These are phyloP conservation scores for Chionoecetes opilio DNA, from an alignment of 1,140 invertebrate genomes.

Conservation along the genomic window DNA sequence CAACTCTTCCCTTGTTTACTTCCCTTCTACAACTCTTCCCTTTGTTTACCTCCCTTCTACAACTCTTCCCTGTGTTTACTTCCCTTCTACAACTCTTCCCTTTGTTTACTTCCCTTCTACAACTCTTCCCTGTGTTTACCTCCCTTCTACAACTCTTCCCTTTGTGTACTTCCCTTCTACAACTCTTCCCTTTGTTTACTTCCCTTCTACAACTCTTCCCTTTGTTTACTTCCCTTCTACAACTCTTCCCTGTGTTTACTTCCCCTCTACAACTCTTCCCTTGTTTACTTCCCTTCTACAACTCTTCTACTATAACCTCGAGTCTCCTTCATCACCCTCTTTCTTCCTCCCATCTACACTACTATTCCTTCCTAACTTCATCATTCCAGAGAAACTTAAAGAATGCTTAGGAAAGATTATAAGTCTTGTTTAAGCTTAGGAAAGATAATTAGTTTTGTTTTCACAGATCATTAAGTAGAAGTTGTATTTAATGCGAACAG, in stretches of 20 bases:
- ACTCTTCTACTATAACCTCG: background rate
- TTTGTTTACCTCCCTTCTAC: no score
- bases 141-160: no score
- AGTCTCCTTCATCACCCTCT: background rate
- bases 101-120: no score
- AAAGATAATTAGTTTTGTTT: background rate
- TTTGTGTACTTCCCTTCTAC: no score
- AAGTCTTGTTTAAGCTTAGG: background rate
- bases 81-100: no score
- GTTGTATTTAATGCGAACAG: no score
- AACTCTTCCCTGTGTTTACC: no score
- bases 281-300: background rate
- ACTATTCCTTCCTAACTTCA: background rate
- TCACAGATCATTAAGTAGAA: background rate
- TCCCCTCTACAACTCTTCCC: background rate
- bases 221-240: background rate
- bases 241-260: background rate
- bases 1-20: no score
- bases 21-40: no score
- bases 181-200: background rate
- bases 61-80: no score
- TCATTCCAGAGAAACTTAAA: conserved; percentile 1
- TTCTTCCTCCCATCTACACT: background rate
- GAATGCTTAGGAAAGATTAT: background rate
- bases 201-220: background rate